phyloP scores from a whole-genome alignment of 2,797 vertebrate genomes.

The Cichlasoma orientale region DNA sequence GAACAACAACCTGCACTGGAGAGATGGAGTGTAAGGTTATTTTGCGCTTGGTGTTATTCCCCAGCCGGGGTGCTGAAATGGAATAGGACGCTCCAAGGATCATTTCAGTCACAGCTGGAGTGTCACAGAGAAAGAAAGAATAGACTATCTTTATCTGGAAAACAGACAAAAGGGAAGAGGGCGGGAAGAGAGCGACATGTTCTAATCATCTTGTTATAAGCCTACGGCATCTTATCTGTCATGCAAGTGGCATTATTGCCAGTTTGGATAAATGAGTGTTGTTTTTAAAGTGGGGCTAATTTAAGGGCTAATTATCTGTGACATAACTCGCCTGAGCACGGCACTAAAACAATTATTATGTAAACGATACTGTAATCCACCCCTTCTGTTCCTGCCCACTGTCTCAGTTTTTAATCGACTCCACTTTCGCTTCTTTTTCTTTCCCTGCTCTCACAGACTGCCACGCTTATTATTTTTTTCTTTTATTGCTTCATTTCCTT shows the following conservation, averaged over 20 bases:
- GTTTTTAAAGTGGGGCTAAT: conserved; percentile 61
- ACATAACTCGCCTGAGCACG: conserved; percentile 41
- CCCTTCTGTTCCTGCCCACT: conserved; percentile 28
- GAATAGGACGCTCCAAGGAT: conserved; percentile 24
- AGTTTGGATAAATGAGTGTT: conserved; percentile 50
- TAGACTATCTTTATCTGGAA: conserved; percentile 35
- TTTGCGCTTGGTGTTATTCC: conserved; percentile 19
- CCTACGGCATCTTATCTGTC: conserved; percentile 54
- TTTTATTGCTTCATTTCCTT: background rate
- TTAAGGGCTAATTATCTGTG: conserved; percentile 61
- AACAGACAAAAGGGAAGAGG: conserved; percentile 20
- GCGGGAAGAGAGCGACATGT: conserved; percentile 21
- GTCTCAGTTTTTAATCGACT: conserved; percentile 1
- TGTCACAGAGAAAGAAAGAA: conserved; percentile 15
- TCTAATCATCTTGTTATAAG: conserved; percentile 41
- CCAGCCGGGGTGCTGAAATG: conserved; percentile 9
- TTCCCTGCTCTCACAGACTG: background rate
- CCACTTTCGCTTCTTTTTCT: background rate
- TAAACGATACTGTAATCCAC: conserved; percentile 27
- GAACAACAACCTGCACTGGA: background rate
- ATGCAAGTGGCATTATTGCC: conserved; percentile 44
- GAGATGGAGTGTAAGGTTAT: background rate
- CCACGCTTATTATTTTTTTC: background rate
- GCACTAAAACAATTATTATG: conserved; percentile 46
- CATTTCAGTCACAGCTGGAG: conserved; percentile 47